A percentile compares a stretch with the other conserved stretches of the same genome.
phyloP scores from a whole-genome alignment of 2,797 vertebrate genomes.

The Apodemus agrarius region DNA sequence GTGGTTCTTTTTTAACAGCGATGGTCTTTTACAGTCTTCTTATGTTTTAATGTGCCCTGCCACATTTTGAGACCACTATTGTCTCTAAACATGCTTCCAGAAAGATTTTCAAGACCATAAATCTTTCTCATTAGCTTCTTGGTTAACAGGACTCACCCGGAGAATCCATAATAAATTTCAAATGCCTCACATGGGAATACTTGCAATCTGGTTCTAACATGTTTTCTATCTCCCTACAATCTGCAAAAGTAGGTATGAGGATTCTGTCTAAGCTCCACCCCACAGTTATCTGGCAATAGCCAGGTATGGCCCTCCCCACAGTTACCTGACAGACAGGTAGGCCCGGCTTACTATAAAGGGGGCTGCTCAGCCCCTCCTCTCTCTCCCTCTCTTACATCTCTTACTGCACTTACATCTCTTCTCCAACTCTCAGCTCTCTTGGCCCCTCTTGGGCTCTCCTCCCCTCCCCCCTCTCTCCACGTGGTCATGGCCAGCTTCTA shows the following conservation, averaged over 20 bases:
- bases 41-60: background rate
- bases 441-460: too few relatives aligned
- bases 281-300: too few relatives aligned
- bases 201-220: background rate
- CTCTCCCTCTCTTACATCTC: too few relatives aligned
- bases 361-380: too few relatives aligned
- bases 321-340: too few relatives aligned
- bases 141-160: background rate
- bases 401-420: too few relatives aligned
- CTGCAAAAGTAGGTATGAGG: background rate
- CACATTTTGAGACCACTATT: background rate
- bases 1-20: background rate
- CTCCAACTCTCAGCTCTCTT: too few relatives aligned
- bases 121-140: background rate
- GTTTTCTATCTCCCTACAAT: background rate
- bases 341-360: too few relatives aligned
- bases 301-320: too few relatives aligned
- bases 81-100: background rate
- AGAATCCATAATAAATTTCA: conserved; percentile 39
- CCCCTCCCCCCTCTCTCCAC: too few relatives aligned
- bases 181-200: background rate
- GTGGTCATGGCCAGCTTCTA: too few relatives aligned
- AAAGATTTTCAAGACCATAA: background rate
- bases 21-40: background rate
- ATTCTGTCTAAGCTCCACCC: too few relatives aligned